Conservation (phyloP, 2,888 invertebrate genomes). For the Pardosa pseudoannulata region DNA sequence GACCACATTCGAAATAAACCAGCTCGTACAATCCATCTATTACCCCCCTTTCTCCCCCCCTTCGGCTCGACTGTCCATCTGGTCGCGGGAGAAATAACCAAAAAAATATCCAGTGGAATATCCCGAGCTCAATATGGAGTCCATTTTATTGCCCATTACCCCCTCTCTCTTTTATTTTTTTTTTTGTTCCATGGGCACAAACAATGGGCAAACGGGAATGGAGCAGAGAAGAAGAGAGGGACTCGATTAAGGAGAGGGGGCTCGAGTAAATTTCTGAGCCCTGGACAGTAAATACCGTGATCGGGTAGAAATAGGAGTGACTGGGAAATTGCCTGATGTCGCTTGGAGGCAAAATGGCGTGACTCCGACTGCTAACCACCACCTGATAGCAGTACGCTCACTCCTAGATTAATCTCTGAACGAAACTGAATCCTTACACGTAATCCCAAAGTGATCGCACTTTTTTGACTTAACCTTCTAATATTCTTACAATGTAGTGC, state of each 20-base stretch:
- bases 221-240: constrained; percentile 44
- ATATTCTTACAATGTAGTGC: too few relatives aligned
- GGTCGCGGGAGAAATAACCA: constrained; percentile 7
- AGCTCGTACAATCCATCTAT: constrained; percentile 64
- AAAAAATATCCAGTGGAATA: constrained; percentile 19
- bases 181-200: constrained; percentile 7
- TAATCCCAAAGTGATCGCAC: too few relatives aligned
- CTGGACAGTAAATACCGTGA: constrained; percentile 17
- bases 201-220: constrained; percentile 4
- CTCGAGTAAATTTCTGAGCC: constrained; percentile 3
- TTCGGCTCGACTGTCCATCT: constrained; percentile 12
- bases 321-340: neutral
- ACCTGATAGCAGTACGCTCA: too few relatives aligned
- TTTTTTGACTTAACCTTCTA: too few relatives aligned
- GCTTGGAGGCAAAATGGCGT: neutral
- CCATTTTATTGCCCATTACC: constrained; percentile 66
- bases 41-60: constrained; percentile 7
- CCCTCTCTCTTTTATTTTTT: neutral
- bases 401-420: too few relatives aligned
- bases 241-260: constrained; percentile 41
- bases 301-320: constrained; percentile 5
- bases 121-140: constrained; percentile 7
- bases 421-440: too few relatives aligned
- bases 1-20: constrained; percentile 71
- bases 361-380: too few relatives aligned